A percentile compares a stretch with the other conserved stretches of the same genome.
phyloP scores from a whole-genome alignment of 2,888 invertebrate species.

The Rhorus exstirpatorius region DNA sequence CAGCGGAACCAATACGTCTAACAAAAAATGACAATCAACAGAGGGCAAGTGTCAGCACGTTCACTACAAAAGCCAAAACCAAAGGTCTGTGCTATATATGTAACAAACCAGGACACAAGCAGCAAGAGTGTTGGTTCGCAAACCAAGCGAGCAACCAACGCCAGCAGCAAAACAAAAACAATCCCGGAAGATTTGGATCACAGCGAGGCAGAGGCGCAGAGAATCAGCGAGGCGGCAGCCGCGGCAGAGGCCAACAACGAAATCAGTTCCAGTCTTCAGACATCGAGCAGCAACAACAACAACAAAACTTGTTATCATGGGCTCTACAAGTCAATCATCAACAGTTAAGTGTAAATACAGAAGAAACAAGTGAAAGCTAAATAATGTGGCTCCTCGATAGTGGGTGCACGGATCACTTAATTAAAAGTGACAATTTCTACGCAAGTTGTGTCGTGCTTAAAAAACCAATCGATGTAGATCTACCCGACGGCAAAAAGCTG shows the following conservation, averaged over 20 bases:
- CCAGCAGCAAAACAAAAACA: constrained; percentile 16
- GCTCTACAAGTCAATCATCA: constrained; percentile 1
- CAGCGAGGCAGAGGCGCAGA: constrained; percentile 7
- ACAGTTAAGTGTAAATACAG: background rate
- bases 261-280: background rate
- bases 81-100: background rate
- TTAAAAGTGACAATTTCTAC: constrained; percentile 51
- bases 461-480: constrained; percentile 50
- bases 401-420: constrained; percentile 64
- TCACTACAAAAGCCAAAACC: background rate
- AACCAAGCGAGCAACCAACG: constrained; percentile 4
- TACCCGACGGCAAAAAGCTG: constrained; percentile 55
- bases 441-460: constrained; percentile 24
- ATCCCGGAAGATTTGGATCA: constrained; percentile 1
- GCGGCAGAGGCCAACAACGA: constrained; percentile 11
- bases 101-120: constrained; percentile 19
- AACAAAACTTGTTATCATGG: constrained; percentile 4
- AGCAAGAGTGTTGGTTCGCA: constrained; percentile 18
- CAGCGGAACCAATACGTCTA: too few relatives aligned
- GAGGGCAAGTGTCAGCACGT: background rate
- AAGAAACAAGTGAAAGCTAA: constrained; percentile 13
- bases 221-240: background rate
- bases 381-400: constrained; percentile 62
- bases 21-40: background rate
- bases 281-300: background rate